A percentile compares a stretch with the other conserved stretches of the same genome.
Conservation (phyloP, 2,113 vertebrate species). For the Antechinus flavipes region DNA sequence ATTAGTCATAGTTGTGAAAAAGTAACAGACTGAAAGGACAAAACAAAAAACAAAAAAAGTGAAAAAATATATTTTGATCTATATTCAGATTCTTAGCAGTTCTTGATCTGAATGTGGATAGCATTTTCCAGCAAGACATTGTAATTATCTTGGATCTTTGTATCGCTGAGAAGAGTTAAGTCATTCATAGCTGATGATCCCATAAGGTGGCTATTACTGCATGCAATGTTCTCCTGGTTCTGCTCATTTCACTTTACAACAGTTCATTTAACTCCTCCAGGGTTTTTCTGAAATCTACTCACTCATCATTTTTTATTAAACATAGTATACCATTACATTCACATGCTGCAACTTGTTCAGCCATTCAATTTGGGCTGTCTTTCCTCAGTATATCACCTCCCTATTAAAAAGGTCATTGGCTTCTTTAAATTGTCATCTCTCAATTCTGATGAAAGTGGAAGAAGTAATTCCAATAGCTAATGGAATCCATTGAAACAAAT, state of each 20-base stretch:
- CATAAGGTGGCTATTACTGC: neutral
- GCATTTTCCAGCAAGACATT: neutral
- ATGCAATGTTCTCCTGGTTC: neutral
- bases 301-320: neutral
- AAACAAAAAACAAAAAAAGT: neutral
- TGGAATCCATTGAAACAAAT: neutral
- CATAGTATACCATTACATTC: neutral
- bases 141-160: neutral
- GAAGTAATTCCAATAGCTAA: neutral
- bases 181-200: neutral
- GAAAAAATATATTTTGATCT: neutral
- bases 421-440: neutral
- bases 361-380: neutral
- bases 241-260: neutral
- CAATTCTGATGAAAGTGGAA: neutral
- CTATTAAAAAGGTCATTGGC: neutral
- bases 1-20: neutral
- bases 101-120: neutral
- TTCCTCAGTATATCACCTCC: neutral
- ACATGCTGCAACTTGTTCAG: neutral
- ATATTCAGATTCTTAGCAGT: neutral
- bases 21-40: neutral
- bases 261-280: neutral
- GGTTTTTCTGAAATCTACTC: neutral
- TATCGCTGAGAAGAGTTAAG: neutral